These are phyloP conservation scores for Parauchenoglanis punctatus DNA, from an alignment of 2,797 vertebrate genomes.

Conservation along the genomic window DNA sequence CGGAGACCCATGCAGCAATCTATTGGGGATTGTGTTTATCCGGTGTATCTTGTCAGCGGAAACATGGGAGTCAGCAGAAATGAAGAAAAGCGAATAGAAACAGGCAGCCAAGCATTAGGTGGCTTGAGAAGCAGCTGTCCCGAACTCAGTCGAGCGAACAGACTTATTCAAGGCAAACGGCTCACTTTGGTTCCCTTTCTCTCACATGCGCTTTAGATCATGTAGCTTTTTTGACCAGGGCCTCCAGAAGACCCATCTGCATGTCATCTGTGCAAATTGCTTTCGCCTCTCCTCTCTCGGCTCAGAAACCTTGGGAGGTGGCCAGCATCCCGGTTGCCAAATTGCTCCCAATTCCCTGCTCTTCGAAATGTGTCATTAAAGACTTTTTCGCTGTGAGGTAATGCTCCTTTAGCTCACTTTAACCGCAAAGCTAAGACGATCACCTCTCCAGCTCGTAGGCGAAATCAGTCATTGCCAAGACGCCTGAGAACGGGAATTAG, in stretches of 20 bases:
- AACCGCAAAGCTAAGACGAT: conserved; percentile 31
- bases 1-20: background rate
- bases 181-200: conserved; percentile 1
- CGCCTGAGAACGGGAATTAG: conserved; percentile 45
- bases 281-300: conserved; percentile 15
- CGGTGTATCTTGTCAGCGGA: conserved; percentile 13
- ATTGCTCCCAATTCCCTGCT: conserved; percentile 21
- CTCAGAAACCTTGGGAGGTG: conserved; percentile 41
- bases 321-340: conserved; percentile 46
- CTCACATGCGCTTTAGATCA: conserved; percentile 23
- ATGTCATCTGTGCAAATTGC: conserved; percentile 52
- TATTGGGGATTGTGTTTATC: conserved; percentile 22
- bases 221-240: conserved; percentile 33
- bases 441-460: conserved; percentile 28
- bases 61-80: conserved; percentile 37
- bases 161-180: background rate
- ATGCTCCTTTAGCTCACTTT: conserved; percentile 28
- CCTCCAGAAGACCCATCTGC: conserved; percentile 52
- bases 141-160: background rate
- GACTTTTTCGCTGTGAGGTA: conserved; percentile 29
- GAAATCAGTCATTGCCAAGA: conserved; percentile 47
- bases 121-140: background rate
- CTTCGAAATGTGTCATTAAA: conserved; percentile 46
- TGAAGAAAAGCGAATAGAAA: conserved; percentile 37
- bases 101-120: background rate